Conservation (phyloP, 2,113 vertebrate species). For the Semnornis frantzii region DNA sequence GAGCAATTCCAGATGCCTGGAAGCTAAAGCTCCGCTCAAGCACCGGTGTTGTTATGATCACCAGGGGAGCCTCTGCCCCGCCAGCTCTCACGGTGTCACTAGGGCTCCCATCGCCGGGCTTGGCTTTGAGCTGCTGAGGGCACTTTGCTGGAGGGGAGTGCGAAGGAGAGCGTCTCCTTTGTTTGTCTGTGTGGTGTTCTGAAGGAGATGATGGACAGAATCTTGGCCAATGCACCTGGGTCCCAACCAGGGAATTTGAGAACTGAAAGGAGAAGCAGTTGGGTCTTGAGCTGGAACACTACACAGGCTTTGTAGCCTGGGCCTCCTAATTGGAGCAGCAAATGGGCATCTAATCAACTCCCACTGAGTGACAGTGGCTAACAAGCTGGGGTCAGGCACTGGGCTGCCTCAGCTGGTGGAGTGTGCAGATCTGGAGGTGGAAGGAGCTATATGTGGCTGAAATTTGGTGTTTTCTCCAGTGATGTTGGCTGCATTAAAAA, state of each 20-base stretch:
- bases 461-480: background rate
- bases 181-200: conserved; percentile 52
- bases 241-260: conserved; percentile 61
- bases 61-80: conserved; percentile 59
- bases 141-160: conserved; percentile 34
- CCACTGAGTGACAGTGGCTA: background rate
- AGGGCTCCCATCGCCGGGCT: conserved; percentile 26
- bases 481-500: background rate
- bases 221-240: conserved; percentile 62
- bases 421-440: background rate
- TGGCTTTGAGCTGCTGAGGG: conserved; percentile 58
- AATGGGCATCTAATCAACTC: conserved; percentile 2
- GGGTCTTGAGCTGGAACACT: conserved; percentile 35
- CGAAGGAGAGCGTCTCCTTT: conserved; percentile 60
- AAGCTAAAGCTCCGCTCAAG: conserved; percentile 48
- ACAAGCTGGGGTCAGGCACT: background rate
- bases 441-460: background rate
- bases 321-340: background rate
- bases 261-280: conserved; percentile 61
- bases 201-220: conserved; percentile 51
- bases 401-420: background rate
- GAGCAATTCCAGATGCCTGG: conserved; percentile 68
- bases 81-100: conserved; percentile 56
- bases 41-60: conserved; percentile 67
- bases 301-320: background rate